A percentile compares a stretch with the other conserved stretches of the same genome.
phyloP scores from a whole-genome alignment of 1,140 invertebrate genomes.

The Harpegnathos saltator region DNA sequence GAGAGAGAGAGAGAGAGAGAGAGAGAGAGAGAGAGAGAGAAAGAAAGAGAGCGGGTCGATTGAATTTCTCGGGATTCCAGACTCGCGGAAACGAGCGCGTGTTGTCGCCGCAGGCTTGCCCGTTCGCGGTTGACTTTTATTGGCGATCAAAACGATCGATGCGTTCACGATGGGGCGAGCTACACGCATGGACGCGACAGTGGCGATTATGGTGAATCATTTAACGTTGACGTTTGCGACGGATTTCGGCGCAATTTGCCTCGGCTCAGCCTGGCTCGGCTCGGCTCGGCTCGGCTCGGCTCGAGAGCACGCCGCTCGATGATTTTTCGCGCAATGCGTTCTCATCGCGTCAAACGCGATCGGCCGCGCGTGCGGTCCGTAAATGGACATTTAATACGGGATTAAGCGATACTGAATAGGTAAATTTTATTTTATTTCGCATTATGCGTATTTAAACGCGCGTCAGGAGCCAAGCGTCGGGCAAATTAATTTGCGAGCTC shows the following conservation, averaged over 20 bases:
- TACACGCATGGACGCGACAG: neutral
- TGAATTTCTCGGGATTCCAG: neutral
- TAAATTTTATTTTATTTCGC: constrained; percentile 62
- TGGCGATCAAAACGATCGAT: constrained; percentile 7
- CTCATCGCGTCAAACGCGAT: constrained; percentile 32
- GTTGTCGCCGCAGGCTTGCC: neutral
- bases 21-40: no score
- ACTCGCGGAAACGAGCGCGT: neutral
- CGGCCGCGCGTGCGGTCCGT: constrained; percentile 6
- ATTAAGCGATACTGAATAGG: constrained; percentile 54
- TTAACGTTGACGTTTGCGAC: constrained; percentile 41
- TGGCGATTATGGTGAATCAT: constrained; percentile 26
- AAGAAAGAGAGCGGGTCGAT: no score
- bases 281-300: constrained; percentile 37
- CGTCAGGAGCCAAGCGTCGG: constrained; percentile 32
- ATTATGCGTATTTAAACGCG: constrained; percentile 54
- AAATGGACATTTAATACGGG: constrained; percentile 46
- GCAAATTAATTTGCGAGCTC: constrained; percentile 50
- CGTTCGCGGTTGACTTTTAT: neutral
- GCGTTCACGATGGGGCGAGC: neutral
- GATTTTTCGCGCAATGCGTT: constrained; percentile 46
- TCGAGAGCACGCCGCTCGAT: constrained; percentile 14
- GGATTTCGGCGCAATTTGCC: constrained; percentile 47
- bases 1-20: no score
- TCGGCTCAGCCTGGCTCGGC: constrained; percentile 30